Evolutionary conservation across 1,140 invertebrate species (phyloP).

Genomic region (Sycobia sp.): DNA sequence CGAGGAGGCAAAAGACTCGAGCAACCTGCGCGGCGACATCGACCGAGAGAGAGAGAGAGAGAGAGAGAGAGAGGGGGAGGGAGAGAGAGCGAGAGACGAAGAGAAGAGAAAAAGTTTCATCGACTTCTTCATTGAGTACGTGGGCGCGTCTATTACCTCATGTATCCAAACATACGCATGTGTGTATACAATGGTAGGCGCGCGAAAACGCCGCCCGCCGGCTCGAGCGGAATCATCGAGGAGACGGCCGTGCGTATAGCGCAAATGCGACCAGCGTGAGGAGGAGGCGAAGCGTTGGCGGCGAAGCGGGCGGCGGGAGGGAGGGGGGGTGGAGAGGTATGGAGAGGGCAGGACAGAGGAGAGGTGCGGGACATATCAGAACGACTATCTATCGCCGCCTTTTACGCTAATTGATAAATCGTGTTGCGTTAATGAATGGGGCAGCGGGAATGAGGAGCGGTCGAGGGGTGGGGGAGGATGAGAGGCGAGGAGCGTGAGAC

Average conservation of each 20-base stretch:
- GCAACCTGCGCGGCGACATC: constrained; percentile 11
- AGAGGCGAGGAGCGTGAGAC: constrained; percentile 19
- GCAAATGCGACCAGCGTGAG: constrained; percentile 1
- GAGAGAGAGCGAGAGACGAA: too few species aligned
- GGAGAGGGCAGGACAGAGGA: constrained; percentile 19
- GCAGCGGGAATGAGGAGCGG: constrained; percentile 29
- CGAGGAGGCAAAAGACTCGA: too few species aligned
- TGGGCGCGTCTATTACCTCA: too few species aligned
- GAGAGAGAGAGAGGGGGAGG: too few species aligned
- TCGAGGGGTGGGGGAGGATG: not conserved
- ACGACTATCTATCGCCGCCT: constrained; percentile 60
- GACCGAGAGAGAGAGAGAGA: too few species aligned
- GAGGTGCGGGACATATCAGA: constrained; percentile 53
- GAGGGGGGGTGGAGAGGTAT: constrained; percentile 33
- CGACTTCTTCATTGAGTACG: too few species aligned
- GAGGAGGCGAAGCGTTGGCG: not conserved
- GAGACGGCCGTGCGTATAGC: not conserved
- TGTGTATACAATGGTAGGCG: not conserved
- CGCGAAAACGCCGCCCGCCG: not conserved
- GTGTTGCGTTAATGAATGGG: constrained; percentile 62
- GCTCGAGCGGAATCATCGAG: not conserved
- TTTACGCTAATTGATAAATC: constrained; percentile 64
- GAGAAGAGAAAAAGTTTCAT: too few species aligned
- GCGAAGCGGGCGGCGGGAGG: constrained; percentile 26
- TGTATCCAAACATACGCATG: too few species aligned